Percentiles rank a stretch among this genome's conserved stretches.
phyloP scores from a whole-genome alignment of 2,113 vertebrate genomes.

The Protobothrops mucrosquamatus region DNA sequence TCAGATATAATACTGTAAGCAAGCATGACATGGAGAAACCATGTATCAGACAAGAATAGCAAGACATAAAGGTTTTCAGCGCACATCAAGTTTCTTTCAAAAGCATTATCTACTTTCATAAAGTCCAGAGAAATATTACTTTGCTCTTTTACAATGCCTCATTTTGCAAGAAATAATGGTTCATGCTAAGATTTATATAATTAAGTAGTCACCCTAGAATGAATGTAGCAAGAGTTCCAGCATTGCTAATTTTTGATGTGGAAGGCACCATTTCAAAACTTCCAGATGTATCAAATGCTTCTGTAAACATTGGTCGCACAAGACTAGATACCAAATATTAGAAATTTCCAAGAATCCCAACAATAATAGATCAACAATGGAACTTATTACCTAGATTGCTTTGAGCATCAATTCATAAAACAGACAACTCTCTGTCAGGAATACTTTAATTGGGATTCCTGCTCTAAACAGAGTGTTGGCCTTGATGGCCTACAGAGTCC shows the following conservation, averaged over 20 bases:
- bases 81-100: background rate
- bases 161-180: background rate
- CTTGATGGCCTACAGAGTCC: background rate
- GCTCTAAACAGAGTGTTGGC: background rate
- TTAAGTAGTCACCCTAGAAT: background rate
- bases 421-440: background rate
- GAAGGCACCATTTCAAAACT: background rate
- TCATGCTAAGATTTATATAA: background rate
- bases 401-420: background rate
- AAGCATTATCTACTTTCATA: background rate
- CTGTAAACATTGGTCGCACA: background rate
- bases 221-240: background rate
- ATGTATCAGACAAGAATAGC: background rate
- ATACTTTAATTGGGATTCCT: background rate
- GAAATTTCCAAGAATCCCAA: background rate
- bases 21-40: background rate
- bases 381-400: background rate
- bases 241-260: background rate
- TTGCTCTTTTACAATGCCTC: background rate
- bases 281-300: background rate
- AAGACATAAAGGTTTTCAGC: background rate
- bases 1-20: background rate
- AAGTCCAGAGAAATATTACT: background rate
- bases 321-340: background rate
- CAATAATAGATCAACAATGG: background rate